Conservation (phyloP, 2,113 vertebrate genomes). For the Beaufortia kweichowensis region DNA sequence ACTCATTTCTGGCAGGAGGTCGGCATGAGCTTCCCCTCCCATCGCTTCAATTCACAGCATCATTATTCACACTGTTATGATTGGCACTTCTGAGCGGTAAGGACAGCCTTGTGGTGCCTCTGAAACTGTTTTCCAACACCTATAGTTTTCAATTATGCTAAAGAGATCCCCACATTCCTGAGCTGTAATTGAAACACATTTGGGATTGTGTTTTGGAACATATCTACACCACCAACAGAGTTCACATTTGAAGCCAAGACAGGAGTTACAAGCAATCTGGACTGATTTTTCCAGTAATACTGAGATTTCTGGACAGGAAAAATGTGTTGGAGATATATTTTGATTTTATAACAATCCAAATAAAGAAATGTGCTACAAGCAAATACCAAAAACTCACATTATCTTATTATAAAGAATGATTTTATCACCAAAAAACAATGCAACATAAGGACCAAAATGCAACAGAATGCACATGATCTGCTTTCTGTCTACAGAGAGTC, state of each 20-base stretch:
- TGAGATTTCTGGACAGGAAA: slow-evolving; percentile 5
- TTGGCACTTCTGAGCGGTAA: slow-evolving; percentile 46
- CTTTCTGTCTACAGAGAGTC: not conserved
- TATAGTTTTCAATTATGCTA: slow-evolving; percentile 61
- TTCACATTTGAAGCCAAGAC: slow-evolving; percentile 44
- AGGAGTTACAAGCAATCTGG: slow-evolving; percentile 52
- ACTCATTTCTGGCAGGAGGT: slow-evolving; percentile 41
- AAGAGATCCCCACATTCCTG: slow-evolving; percentile 53
- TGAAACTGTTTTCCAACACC: slow-evolving; percentile 50
- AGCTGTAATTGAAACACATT: slow-evolving; percentile 61
- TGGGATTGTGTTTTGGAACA: slow-evolving; percentile 51
- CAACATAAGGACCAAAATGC: too few relatives aligned
- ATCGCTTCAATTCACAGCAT: slow-evolving; percentile 45
- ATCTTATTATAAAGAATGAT: too few relatives aligned
- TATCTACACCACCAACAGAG: slow-evolving; percentile 31
- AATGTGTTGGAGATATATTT: slow-evolving; percentile 5
- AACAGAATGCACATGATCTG: not conserved
- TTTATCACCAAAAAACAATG: too few relatives aligned
- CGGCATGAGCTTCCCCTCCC: slow-evolving; percentile 14
- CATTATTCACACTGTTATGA: slow-evolving; percentile 49
- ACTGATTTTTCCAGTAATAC: slow-evolving; percentile 10
- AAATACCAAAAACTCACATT: too few relatives aligned
- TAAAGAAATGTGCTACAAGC: not conserved
- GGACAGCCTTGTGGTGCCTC: slow-evolving; percentile 37
- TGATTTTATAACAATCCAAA: slow-evolving; percentile 5